A percentile compares a stretch with the other conserved stretches of the same genome.
Conservation (phyloP, 2,113 vertebrate genomes). For the Hiodon alosoides region DNA sequence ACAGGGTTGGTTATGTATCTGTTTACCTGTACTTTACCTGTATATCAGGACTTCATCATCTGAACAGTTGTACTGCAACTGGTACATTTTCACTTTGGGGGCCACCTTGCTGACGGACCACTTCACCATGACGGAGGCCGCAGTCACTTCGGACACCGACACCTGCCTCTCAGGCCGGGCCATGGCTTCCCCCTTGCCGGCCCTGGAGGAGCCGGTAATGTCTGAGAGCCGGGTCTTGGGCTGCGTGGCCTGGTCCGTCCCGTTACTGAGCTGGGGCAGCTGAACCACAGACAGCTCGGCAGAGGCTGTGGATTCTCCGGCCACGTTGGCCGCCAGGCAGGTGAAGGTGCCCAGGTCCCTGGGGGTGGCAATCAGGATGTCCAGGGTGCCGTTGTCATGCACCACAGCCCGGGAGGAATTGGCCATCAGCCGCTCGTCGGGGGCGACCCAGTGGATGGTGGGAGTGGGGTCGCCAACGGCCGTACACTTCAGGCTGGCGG, state of each 20-base stretch:
- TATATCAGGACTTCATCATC: conserved; percentile 91
- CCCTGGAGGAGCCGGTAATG: conserved; percentile 80
- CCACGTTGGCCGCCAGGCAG: conserved; percentile 87
- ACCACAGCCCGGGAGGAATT: conserved; percentile 78
- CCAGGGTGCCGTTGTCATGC: conserved; percentile 82
- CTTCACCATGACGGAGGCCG: conserved; percentile 79
- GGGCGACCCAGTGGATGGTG: conserved; percentile 87
- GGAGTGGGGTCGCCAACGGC: conserved; percentile 85
- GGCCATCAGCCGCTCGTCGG: conserved; percentile 75
- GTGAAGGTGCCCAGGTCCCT: conserved; percentile 90
- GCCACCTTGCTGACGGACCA: conserved; percentile 84
- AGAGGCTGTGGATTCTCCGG: conserved; percentile 77
- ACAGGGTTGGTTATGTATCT: background rate
- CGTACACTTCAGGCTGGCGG: conserved; percentile 79
- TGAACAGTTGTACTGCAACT: conserved; percentile 91
- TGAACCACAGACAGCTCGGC: conserved; percentile 86
- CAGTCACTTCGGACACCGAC: conserved; percentile 80
- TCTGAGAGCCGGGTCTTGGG: conserved; percentile 85
- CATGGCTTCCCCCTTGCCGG: conserved; percentile 66
- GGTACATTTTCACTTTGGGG: conserved; percentile 91
- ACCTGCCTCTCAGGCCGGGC: conserved; percentile 70
- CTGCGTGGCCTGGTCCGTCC: conserved; percentile 63
- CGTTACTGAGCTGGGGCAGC: conserved; percentile 82
- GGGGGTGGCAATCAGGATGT: conserved; percentile 82
- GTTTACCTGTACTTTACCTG: conserved; percentile 65